Base-by-base conservation (phyloP, 2,113 vertebrate species). In the Austrofundulus limnaeus region DNA sequence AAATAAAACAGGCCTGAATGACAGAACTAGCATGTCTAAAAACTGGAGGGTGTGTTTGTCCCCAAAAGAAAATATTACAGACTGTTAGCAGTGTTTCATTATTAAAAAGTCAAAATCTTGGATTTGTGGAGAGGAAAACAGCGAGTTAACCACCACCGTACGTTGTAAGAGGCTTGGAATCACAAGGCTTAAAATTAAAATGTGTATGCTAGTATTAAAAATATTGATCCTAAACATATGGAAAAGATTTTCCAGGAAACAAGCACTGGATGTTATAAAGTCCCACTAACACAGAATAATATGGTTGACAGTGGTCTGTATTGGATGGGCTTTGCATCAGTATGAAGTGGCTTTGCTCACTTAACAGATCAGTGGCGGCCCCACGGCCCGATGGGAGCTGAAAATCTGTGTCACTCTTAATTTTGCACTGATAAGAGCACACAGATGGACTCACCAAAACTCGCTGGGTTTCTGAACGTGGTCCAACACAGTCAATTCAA, bases 401-500 rank as follows among this genome's bases (percentile, higher is more conserved):
- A 25, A 47, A 57, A 75, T 66, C 54, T 13, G 54, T 50, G 70
- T 72, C 77, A 48, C 56, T 79, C 52, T 75, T 62, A 31, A 72
- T 76, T 74, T 37, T 45, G 28, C 55, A 28, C 70, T 12, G 55
- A 59, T 67, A 66, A 31, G 52, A 66, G 59, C 21, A 37, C 69
- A 72, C 79, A 87, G 81, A 81, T 80, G 77, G 68, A 51, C 77
- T 64, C 25, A 58, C 70, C 64, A 69, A 43, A 72, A 80, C 52
- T 47, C 60, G 43, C 39, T 46, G 53, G 0, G 10, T 61, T 70
- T 56, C 57, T 66, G 63, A 80, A 53, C 60, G 3, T 46, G 41
- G 39, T 54, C 73, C 72, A 74, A 46, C 65, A 1, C 56, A 14
- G 50, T 34, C 61, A 63, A 62, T 82, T 56, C 63, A 37, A 45